Conservation (phyloP, 1,140 invertebrate genomes). For the Diachasmimorpha longicaudata region DNA sequence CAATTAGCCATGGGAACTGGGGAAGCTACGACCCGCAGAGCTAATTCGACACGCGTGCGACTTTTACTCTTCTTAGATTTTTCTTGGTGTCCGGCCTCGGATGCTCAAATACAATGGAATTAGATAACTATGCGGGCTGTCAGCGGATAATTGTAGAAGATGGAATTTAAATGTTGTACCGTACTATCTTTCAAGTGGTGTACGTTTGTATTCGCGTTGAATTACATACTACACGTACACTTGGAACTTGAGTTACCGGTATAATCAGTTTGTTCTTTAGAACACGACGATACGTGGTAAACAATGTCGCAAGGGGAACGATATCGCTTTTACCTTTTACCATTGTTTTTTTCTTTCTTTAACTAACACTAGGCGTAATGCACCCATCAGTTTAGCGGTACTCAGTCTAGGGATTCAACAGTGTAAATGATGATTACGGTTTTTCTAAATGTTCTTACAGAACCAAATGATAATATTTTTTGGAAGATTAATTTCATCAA, state of each 20-base stretch:
- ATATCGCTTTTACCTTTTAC: slow-evolving; percentile 1
- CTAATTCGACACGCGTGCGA: slow-evolving; percentile 3
- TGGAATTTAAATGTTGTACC: neutral
- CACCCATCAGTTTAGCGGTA: too few species aligned
- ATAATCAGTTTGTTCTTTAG: neutral
- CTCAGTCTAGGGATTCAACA: too few species aligned
- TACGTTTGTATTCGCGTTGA: neutral
- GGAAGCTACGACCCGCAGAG: neutral
- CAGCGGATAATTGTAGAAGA: neutral
- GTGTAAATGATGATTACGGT: too few species aligned
- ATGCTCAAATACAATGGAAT: neutral
- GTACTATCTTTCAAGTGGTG: neutral
- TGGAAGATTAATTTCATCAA: too few species aligned
- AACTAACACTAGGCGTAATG: too few species aligned
- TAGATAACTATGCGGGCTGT: slow-evolving; percentile 6
- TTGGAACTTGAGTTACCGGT: neutral
- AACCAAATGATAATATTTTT: too few species aligned
- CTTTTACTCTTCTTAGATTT: neutral
- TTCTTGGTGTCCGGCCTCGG: neutral
- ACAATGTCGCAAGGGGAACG: neutral
- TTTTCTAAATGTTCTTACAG: too few species aligned
- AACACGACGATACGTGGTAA: neutral
- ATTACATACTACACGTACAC: neutral
- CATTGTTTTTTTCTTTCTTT: neutral
- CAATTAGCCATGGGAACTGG: neutral